phyloP scores from a whole-genome alignment of 1,140 invertebrate genomes.

The Magallana gigas region DNA sequence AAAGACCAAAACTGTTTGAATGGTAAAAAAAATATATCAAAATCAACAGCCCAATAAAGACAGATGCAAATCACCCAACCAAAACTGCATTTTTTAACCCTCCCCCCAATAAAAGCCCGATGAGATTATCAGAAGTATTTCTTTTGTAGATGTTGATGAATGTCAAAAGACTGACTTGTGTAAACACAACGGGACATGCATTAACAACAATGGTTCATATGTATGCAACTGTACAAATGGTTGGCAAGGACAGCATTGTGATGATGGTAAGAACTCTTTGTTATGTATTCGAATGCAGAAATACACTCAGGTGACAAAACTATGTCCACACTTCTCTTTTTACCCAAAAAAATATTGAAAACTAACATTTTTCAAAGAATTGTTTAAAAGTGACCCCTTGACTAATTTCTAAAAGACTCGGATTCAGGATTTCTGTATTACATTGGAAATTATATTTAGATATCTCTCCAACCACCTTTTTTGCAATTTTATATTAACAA shows the following conservation, averaged over 20 bases:
- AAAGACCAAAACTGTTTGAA: conserved; percentile 77
- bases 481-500: too few relatives aligned
- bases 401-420: too few relatives aligned
- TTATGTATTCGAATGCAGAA: too few relatives aligned
- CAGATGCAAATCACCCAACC: background rate
- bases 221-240: conserved; percentile 35
- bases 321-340: conserved; percentile 44
- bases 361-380: too few relatives aligned
- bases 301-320: background rate
- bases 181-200: conserved; percentile 34
- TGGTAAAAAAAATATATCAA: conserved; percentile 43
- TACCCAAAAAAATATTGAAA: background rate
- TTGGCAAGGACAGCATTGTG: conserved; percentile 37
- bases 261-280: background rate
- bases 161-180: conserved; percentile 56
- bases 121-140: background rate
- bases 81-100: background rate
- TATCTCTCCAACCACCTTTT: too few relatives aligned
- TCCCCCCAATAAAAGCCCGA: too few relatives aligned
- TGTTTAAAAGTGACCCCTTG: too few relatives aligned
- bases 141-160: conserved; percentile 58
- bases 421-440: too few relatives aligned
- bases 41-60: too few relatives aligned
- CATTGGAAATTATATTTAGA: too few relatives aligned
- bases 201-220: conserved; percentile 28